Evolutionary conservation across 2,888 invertebrate species (phyloP), one percentile per base, ranked within the genome.

Genomic region (Andrena bucephala): DNA sequence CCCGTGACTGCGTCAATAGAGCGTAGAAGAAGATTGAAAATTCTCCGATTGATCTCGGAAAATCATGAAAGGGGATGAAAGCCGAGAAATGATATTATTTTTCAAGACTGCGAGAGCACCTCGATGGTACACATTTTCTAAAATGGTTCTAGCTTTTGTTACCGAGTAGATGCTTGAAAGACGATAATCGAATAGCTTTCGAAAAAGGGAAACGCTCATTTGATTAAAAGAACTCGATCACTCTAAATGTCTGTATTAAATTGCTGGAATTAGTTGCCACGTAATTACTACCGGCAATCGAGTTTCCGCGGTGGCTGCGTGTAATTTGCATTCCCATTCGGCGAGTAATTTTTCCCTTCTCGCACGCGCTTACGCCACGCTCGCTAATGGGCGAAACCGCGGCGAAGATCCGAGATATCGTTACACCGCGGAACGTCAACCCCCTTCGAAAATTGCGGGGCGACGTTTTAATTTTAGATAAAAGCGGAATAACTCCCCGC

Each of bases 391-490:
- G 62, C 67, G 68, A 81, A 85, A 79, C 71, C 68, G 54, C 54
- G 62, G 42, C 10, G 80, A 27, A 77, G 77, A 86, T 80, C 42
- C 66, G 24, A 73, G 80, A 83, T 78, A 76, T 65, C 69, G 48
- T 54, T n/a, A 54, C 54, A 10, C 54, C 48, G 75, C 60, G 74
- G 70, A 70, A 69, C 33, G 57, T 54, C 63, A 13, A 13, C 42
- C 50, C 57, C 33, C 67, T 68, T 71, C 63, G 60, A 68, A 78
- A 78, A 78, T 78, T 69, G 69, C 50, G 66, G 24, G 63, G 59
- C 57, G 82, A 79, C 80, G 77, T 85, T 87, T 88, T 86, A 88
- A 88, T 88, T 87, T 77, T 73, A 85, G 87, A 83, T 88, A 88
- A 88, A 86, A 85, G 74, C 74, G 68, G 79, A 78, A 77, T 59